Conservation (phyloP, 2,888 invertebrate species). For the Oegoconia quadripuncta region DNA sequence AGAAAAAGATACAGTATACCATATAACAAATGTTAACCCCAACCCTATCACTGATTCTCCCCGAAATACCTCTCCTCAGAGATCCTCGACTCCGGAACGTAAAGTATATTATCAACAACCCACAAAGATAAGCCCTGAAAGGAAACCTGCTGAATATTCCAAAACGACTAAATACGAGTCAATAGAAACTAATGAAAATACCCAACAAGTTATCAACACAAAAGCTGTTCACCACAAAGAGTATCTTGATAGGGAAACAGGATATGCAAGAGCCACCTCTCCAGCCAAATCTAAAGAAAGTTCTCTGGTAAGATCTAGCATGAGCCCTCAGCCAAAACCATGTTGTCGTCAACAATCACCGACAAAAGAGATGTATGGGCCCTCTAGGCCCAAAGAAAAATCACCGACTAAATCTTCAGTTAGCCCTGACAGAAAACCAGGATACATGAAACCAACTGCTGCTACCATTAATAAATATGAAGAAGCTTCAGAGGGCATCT, state of each 20-base stretch:
- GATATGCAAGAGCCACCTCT: neutral
- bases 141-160: too few species aligned
- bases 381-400: constrained; percentile 18
- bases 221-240: constrained; percentile 4
- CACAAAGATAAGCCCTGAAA: too few species aligned
- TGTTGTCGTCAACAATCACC: neutral
- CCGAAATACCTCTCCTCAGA: too few species aligned
- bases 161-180: neutral
- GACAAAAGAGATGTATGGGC: constrained; percentile 25
- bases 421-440: constrained; percentile 42
- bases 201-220: neutral
- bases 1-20: too few species aligned
- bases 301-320: constrained; percentile 30
- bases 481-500: constrained; percentile 4
- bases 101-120: too few species aligned
- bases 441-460: constrained; percentile 51
- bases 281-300: neutral
- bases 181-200: neutral
- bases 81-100: too few species aligned
- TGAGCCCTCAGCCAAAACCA: constrained; percentile 26
- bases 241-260: constrained; percentile 17
- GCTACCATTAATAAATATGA: constrained; percentile 18
- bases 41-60: too few species aligned
- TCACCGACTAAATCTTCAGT: constrained; percentile 17
- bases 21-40: too few species aligned